phyloP scores from a whole-genome alignment of 2,888 invertebrate genomes.

The Amphipoea oculea region DNA sequence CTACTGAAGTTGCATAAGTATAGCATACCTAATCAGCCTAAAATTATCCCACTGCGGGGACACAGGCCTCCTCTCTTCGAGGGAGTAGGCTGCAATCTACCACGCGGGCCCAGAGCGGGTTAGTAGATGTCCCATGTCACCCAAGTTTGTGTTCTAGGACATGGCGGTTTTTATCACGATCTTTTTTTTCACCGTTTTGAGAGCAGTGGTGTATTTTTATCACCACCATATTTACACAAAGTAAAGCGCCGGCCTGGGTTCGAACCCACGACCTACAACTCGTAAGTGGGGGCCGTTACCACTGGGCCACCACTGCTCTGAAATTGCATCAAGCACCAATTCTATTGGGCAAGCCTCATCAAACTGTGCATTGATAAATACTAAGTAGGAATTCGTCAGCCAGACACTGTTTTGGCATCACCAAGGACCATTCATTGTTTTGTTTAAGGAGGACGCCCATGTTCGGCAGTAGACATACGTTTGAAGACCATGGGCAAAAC shows the following conservation, averaged over 20 bases:
- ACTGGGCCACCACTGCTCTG: not conserved
- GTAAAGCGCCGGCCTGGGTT: not conserved
- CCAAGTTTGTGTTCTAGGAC: not conserved
- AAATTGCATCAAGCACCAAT: not conserved
- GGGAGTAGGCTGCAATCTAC: not conserved
- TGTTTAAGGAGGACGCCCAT: constrained; percentile 10
- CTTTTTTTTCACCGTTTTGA: not conserved
- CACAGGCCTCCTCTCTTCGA: not conserved
- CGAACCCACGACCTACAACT: not conserved
- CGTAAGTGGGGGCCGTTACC: not conserved
- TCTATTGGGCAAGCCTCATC: not conserved
- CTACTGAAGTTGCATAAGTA: not conserved
- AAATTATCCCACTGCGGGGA: not conserved
- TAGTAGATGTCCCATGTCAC: not conserved
- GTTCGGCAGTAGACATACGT: not conserved
- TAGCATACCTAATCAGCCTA: not conserved
- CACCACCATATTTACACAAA: not conserved
- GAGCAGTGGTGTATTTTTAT: not conserved
- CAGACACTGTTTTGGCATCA: constrained; percentile 8
- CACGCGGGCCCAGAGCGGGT: not conserved
- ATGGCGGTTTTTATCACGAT: not conserved
- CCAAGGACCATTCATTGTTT: constrained; percentile 53
- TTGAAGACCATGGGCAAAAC: not conserved
- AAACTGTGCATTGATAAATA: not conserved
- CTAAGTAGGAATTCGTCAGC: not conserved